Evolutionary conservation across 2,113 vertebrate genomes (phyloP).

Genomic region (Dicaeum eximium): DNA sequence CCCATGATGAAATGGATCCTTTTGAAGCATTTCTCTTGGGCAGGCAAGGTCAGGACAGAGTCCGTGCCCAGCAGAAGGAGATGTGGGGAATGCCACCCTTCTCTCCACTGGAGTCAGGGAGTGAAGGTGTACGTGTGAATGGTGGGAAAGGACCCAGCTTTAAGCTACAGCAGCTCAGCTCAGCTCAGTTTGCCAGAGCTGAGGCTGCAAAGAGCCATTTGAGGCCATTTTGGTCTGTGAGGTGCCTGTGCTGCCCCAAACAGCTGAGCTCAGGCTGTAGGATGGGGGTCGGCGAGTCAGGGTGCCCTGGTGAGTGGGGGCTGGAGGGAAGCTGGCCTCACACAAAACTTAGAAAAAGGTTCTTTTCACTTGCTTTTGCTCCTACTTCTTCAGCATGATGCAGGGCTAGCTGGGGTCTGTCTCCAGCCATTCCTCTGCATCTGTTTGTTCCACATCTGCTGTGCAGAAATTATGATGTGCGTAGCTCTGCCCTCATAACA

Average conservation of each 20-base stretch:
- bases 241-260: neutral
- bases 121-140: accelerated
- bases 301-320: no score
- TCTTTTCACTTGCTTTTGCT: neutral
- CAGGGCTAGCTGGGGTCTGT: neutral
- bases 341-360: neutral
- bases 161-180: neutral
- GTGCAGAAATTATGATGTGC: neutral
- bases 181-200: neutral
- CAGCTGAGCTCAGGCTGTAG: accelerated
- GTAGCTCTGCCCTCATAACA: neutral
- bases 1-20: neutral
- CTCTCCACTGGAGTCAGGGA: neutral
- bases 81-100: neutral
- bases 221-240: neutral
- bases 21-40: neutral
- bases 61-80: neutral
- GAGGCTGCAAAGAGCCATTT: neutral
- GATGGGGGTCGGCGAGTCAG: accelerated
- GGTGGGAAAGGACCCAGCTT: neutral
- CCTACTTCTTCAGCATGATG: neutral
- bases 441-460: neutral
- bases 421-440: neutral
- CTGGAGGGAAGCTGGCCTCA: neutral
- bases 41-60: neutral